Conservation (phyloP, 2,888 invertebrate species). For the Artemia sinica region DNA sequence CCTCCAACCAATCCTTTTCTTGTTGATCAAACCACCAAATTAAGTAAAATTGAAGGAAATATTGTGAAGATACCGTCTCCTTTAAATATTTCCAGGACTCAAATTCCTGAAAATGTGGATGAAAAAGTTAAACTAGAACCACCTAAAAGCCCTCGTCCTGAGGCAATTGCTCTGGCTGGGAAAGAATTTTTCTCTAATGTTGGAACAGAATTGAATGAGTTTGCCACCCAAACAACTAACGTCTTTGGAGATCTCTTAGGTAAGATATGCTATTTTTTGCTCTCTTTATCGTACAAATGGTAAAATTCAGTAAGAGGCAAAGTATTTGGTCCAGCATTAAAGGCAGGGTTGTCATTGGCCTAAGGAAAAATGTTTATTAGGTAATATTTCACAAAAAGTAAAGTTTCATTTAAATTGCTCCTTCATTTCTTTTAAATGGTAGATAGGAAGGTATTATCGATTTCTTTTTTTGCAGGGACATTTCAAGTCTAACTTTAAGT, state of each 20-base stretch:
- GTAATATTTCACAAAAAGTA: too few relatives aligned
- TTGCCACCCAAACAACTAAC: slow-evolving; percentile 77
- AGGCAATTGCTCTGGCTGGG: slow-evolving; percentile 31
- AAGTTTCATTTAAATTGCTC: too few relatives aligned
- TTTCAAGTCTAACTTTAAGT: too few relatives aligned
- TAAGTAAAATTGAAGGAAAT: background rate
- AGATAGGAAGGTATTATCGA: too few relatives aligned
- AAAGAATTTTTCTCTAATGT: slow-evolving; percentile 76
- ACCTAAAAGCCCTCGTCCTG: slow-evolving; percentile 43
- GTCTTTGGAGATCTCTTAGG: slow-evolving; percentile 91
- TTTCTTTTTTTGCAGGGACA: too few relatives aligned
- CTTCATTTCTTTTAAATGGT: too few relatives aligned
- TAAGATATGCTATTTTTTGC: slow-evolving; percentile 29
- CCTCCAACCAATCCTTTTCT: slow-evolving; percentile 2
- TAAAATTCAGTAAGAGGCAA: too few relatives aligned
- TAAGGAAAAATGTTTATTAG: too few relatives aligned
- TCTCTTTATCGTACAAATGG: too few relatives aligned
- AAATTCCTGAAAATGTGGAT: background rate
- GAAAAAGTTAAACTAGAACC: background rate
- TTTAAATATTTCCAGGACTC: background rate
- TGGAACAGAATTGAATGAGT: slow-evolving; percentile 76
- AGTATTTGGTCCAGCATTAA: too few relatives aligned
- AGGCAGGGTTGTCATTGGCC: too few relatives aligned
- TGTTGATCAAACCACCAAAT: background rate
- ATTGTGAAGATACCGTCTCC: background rate